Evolutionary conservation across 2,888 invertebrate species (phyloP).

Genomic region (Metellina segmentata): DNA sequence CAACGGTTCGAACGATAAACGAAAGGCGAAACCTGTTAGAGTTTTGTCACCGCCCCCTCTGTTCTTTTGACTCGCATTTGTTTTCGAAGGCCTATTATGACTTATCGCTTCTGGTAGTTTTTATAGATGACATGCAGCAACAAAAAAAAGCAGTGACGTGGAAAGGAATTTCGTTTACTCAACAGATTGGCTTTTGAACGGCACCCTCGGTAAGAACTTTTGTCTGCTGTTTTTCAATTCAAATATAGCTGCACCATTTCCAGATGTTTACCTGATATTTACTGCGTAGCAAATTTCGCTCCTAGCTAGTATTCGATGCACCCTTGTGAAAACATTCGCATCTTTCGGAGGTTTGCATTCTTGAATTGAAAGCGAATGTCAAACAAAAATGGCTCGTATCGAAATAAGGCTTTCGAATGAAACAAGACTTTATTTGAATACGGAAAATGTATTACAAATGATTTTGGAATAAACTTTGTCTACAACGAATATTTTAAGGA

Average conservation of each 20-base stretch:
- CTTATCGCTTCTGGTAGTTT: neutral
- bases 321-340: neutral
- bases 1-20: too few relatives aligned
- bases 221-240: neutral
- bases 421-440: neutral
- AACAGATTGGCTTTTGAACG: neutral
- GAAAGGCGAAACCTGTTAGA: neutral
- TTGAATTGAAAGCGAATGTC: neutral
- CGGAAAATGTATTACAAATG: neutral
- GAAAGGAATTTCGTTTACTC: neutral
- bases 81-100: neutral
- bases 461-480: neutral
- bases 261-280: neutral
- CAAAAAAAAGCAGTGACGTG: neutral
- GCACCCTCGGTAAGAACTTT: neutral
- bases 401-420: neutral
- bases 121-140: neutral
- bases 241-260: neutral
- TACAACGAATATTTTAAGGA: neutral
- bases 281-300: neutral
- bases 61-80: neutral
- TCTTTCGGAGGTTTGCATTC: neutral
- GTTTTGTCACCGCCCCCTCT: neutral
- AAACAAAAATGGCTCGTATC: neutral
- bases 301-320: neutral